A percentile compares a stretch with the other conserved stretches of the same genome.
Evolutionary conservation across 1,140 invertebrate genomes (phyloP).

Genomic region (Neodiprion lecontei): DNA sequence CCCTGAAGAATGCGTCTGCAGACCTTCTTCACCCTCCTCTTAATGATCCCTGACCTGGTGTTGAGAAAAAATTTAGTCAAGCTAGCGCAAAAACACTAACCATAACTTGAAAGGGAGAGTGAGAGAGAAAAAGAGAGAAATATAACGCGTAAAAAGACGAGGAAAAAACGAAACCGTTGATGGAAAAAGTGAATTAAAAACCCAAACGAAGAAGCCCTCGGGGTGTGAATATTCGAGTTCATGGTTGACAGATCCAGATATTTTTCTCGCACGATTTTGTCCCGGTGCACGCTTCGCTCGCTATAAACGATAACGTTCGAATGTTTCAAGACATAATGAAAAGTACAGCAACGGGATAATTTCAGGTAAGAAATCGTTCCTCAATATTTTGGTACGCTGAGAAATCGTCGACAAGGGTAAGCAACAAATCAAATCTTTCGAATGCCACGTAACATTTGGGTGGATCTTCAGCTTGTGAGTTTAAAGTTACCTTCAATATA

Average conservation of each 20-base stretch:
- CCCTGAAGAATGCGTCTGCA: slow-evolving; percentile 12
- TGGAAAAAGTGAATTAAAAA: slow-evolving; percentile 11
- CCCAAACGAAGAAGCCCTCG: neutral
- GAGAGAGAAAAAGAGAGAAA: neutral
- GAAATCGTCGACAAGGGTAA: no score
- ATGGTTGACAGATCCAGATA: neutral
- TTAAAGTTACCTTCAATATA: no score
- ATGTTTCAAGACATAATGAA: no score
- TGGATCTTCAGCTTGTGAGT: no score
- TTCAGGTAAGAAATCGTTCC: no score
- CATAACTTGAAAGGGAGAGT: slow-evolving; percentile 28
- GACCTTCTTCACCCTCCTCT: slow-evolving; percentile 21
- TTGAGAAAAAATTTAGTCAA: slow-evolving; percentile 20
- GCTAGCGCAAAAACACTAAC: slow-evolving; percentile 27
- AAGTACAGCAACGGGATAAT: no score
- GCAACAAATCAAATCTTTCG: no score
- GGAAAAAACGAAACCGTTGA: slow-evolving; percentile 13
- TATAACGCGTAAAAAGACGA: slow-evolving; percentile 12
- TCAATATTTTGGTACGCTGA: no score
- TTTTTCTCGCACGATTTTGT: neutral
- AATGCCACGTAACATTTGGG: no score
- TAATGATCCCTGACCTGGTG: slow-evolving; percentile 32
- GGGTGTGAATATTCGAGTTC: neutral
- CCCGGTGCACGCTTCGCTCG: neutral
- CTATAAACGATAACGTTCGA: no score